A percentile compares a stretch with the other conserved stretches of the same genome.
These are phyloP conservation scores for Lordiphosa collinella DNA, from an alignment of 1,140 invertebrate genomes.

Conservation along the genomic window DNA sequence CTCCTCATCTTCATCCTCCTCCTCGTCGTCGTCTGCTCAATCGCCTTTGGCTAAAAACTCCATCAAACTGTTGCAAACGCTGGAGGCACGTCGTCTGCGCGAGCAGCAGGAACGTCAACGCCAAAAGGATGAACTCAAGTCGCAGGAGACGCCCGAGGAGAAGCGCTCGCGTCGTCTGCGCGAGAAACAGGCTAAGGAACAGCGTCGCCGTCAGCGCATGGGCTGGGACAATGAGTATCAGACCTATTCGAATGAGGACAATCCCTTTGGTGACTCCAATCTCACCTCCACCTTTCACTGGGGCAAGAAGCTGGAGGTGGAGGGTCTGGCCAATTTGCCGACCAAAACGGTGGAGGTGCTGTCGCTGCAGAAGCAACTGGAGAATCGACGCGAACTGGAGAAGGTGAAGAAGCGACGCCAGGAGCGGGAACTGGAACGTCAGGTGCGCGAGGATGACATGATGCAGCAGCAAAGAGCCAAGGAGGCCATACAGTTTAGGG, in stretches of 20 bases:
- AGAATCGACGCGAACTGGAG: slow-evolving; percentile 93
- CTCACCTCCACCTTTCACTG: slow-evolving; percentile 96
- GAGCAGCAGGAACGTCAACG: slow-evolving; percentile 85
- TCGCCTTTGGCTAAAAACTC: slow-evolving; percentile 41
- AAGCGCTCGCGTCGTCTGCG: slow-evolving; percentile 91
- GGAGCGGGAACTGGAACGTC: slow-evolving; percentile 94
- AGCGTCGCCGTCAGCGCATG: slow-evolving; percentile 92
- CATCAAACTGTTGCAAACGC: slow-evolving; percentile 84
- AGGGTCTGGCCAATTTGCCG: slow-evolving; percentile 89
- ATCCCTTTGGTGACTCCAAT: slow-evolving; percentile 98
- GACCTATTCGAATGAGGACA: slow-evolving; percentile 98
- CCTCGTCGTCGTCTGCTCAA: slow-evolving; percentile 5
- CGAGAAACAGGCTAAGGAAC: slow-evolving; percentile 96
- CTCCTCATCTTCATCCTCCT: slow-evolving; percentile 27
- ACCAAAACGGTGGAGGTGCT: slow-evolving; percentile 91
- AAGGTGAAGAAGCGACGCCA: slow-evolving; percentile 95
- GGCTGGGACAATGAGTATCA: slow-evolving; percentile 98
- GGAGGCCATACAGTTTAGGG: slow-evolving; percentile 96
- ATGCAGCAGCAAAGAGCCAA: slow-evolving; percentile 92
- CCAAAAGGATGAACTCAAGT: slow-evolving; percentile 92
- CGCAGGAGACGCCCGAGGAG: slow-evolving; percentile 96
- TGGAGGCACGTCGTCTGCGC: slow-evolving; percentile 86
- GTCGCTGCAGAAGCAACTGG: slow-evolving; percentile 92
- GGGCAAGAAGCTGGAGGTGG: slow-evolving; percentile 97
- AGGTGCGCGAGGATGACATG: slow-evolving; percentile 94